phyloP scores from a whole-genome alignment of 1,140 invertebrate species.

The Helicoverpa armigera region DNA sequence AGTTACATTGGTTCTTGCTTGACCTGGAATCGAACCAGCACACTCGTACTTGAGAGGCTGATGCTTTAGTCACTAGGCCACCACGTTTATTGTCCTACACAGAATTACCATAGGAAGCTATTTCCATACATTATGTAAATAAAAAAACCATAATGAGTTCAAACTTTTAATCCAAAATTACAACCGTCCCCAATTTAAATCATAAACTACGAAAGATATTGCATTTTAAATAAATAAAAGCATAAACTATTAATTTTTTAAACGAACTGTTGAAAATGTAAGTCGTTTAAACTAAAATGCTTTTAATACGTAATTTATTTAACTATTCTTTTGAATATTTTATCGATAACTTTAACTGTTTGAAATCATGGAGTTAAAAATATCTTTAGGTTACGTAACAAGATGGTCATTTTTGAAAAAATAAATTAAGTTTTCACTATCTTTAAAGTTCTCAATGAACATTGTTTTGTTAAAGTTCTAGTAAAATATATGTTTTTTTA shows the following conservation, averaged over 20 bases:
- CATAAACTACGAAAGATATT: constrained; percentile 24
- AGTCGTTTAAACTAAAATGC: not conserved
- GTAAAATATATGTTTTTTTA: no score
- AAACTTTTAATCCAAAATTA: constrained; percentile 7
- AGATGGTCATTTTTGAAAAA: not conserved
- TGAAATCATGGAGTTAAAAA: not conserved
- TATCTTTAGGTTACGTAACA: constrained; percentile 9
- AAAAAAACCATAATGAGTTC: not conserved
- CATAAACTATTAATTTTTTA: constrained; percentile 13
- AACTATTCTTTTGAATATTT: constrained; percentile 22
- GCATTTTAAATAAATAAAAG: constrained; percentile 21
- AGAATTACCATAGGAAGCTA: no score
- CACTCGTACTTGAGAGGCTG: no score
- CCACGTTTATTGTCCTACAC: no score
- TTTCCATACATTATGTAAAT: not conserved
- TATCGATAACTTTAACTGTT: not conserved
- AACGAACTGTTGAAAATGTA: constrained; percentile 35
- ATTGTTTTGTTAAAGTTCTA: no score
- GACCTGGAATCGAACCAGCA: no score
- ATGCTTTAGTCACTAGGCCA: no score
- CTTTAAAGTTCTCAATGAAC: no score
- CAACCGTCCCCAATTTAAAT: not conserved
- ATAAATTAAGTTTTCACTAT: no score
- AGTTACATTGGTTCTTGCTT: no score
- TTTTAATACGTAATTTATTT: constrained; percentile 19